Evolutionary conservation across 2,888 invertebrate species (phyloP), one percentile per base, ranked within the genome.

Genomic region (Dasysyrphus tricinctus): DNA sequence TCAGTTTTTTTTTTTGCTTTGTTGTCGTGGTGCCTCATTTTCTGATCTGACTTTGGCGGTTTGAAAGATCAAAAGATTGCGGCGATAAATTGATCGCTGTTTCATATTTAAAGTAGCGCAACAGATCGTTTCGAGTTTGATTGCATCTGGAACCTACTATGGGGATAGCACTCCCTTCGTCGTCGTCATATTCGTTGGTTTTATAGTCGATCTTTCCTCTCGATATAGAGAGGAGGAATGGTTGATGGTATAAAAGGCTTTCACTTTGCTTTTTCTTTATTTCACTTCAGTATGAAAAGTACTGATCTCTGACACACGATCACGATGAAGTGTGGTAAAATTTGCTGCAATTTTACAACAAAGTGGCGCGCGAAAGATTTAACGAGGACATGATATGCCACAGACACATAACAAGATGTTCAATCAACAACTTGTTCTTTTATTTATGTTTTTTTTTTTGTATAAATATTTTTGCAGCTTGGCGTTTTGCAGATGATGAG

Each of bases 101-200:
- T 86, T 86, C 78, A 82, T 86, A 86, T 86, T 82, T 86, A 86
- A 86, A 86, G 86, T 82, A 86, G 86, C 82, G 78, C 82, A 86
- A 79, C 82, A 74, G 82, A 86, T 86, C 82, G 82, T 82, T 86
- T 79, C 12, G 65, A 75, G 65, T 78, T 75, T 82, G 82, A 86
- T 86, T 86, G 86, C 81, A 86, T 81, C 78, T 78, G 56, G 56
- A 65, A 11, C 11, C 5, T 1, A 7, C 59, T 76, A 3, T 16
- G 47, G 44, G 16, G 59, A 47, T 63, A 47, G 65, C 37, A 37
- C 67, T 49, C 49, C 7, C 24, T 3, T 24, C 24, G 1, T 24
- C 24, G 24, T 24, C 24, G 24, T 24, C 24, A 3, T 24, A 1
- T 24, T 54, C 29, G 11, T 37, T 67, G 34, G 65, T 65, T 47